Evolutionary conservation across 2,797 vertebrate genomes (phyloP).

Genomic region (Chaenodraco wilsoni): DNA sequence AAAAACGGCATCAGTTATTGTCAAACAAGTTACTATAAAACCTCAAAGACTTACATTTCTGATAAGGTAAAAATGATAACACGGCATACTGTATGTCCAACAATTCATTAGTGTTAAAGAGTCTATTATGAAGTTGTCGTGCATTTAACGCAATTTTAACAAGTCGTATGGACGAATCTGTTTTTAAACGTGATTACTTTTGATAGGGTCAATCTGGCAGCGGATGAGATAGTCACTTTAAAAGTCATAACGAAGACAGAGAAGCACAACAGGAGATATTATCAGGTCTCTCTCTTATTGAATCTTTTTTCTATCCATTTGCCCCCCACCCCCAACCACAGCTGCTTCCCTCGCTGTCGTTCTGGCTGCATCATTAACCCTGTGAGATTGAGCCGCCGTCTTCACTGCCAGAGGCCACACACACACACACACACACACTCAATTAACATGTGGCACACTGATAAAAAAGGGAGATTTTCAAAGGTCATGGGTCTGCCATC

Average conservation of each 20-base stretch:
- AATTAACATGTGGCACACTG: constrained; percentile 14
- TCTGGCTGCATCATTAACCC: constrained; percentile 64
- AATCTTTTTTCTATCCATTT: constrained; percentile 6
- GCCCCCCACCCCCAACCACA: background rate
- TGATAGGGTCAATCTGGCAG: background rate
- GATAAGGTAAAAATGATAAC: background rate
- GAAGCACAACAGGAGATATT: background rate
- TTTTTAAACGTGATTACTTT: background rate
- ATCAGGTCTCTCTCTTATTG: background rate
- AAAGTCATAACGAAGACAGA: constrained; percentile 5
- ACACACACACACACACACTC: constrained; percentile 2
- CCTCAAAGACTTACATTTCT: background rate
- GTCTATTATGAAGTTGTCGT: background rate
- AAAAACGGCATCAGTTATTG: background rate
- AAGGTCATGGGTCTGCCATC: constrained; percentile 3
- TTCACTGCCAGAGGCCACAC: constrained; percentile 1
- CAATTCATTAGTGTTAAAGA: background rate
- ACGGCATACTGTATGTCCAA: background rate
- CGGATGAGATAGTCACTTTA: background rate
- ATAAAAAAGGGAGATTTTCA: constrained; percentile 8
- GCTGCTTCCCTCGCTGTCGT: background rate
- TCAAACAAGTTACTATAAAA: background rate
- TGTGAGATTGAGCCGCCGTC: constrained; percentile 10
- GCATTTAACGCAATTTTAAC: background rate
- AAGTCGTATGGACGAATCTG: background rate